Base-by-base conservation (phyloP, 64 coral and sea anemone genomes). In the Acropora tenuis region DNA sequence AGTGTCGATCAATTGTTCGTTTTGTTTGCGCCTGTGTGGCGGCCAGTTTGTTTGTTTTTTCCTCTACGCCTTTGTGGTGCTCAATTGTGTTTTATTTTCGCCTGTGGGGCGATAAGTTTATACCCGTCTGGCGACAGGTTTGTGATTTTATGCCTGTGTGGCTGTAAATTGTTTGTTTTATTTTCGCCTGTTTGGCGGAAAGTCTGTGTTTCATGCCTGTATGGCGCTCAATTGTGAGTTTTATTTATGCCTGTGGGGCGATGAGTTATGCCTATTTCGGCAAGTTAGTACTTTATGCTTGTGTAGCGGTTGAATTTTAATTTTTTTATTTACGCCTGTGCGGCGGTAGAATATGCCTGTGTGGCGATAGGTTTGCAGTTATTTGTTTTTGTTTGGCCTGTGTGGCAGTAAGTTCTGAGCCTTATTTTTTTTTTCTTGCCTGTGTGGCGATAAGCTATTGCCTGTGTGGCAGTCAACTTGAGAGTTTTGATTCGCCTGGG, bases 251-350 rank as follows among this genome's bases (percentile, higher is more conserved):
- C 67, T 15, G 67, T 69, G 67, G 12, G 67, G 67, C 67, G 1
- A 69, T 69, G 17, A 69, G 67, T 69, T 69, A 69, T 69, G n/a
- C 67, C 67, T 69, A 1, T 69, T 0, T 7, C 67, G 67, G 67
- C 67, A 69, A 69, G 67, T 69, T 69, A 18, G 67, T 69, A 20
- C n/a, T 69, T 69, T 69, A 2, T 69, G 12, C 67, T 20, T 69
- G 67, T 69, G 67, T 69, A 20, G 67, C 1, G 67, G 67, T 69
- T 69, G 67, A 69, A 69, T 69, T 18, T 7, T 1, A 15, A 69
- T 13, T 69, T 69, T 69, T 69, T 69, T 69, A 69, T 69, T 69
- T 69, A 69, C 67, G n/a, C 67, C 67, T 69, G 67, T 69, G 67
- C 67, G 67, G 67, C 67, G 67, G 67, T 69, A 69, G 67, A 18